phyloP scores from a whole-genome alignment of 2,113 vertebrate species.

The Stegostoma tigrinum region DNA sequence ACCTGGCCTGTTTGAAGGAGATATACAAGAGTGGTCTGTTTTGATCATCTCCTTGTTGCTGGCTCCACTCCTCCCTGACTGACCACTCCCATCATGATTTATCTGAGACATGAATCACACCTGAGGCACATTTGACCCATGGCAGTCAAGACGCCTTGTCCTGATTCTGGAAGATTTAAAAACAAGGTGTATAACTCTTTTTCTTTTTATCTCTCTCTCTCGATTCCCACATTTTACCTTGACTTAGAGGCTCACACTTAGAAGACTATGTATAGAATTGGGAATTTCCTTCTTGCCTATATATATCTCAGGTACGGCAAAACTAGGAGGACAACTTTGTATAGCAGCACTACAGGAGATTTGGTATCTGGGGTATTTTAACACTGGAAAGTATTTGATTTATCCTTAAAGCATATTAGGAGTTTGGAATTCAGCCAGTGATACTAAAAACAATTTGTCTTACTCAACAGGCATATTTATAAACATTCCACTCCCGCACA shows the following conservation, averaged over 20 bases:
- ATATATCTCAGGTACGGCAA: not conserved
- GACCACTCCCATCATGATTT: too few relatives aligned
- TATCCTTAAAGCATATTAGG: not conserved
- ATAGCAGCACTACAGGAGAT: not conserved
- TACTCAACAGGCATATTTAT: not conserved
- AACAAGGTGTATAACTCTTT: too few relatives aligned
- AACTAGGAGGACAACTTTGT: not conserved
- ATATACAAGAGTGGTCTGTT: too few relatives aligned
- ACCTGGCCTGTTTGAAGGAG: too few relatives aligned
- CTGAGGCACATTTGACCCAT: too few relatives aligned
- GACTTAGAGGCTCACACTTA: not conserved
- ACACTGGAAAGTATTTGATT: not conserved
- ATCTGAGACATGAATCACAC: too few relatives aligned
- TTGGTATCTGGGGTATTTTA: not conserved
- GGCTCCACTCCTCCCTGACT: too few relatives aligned
- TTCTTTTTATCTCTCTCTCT: not conserved
- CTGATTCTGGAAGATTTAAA: too few relatives aligned
- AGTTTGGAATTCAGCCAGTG: not conserved
- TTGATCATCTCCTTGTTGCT: too few relatives aligned
- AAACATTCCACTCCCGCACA: too few relatives aligned
- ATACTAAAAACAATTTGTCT: not conserved
- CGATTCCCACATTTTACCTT: not conserved
- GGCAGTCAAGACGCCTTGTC: too few relatives aligned
- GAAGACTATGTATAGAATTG: not conserved
- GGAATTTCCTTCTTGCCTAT: not conserved